Percentiles rank a stretch among this genome's conserved stretches.
Conservation (phyloP, 2,797 vertebrate genomes). For the Protonibea diacanthus region DNA sequence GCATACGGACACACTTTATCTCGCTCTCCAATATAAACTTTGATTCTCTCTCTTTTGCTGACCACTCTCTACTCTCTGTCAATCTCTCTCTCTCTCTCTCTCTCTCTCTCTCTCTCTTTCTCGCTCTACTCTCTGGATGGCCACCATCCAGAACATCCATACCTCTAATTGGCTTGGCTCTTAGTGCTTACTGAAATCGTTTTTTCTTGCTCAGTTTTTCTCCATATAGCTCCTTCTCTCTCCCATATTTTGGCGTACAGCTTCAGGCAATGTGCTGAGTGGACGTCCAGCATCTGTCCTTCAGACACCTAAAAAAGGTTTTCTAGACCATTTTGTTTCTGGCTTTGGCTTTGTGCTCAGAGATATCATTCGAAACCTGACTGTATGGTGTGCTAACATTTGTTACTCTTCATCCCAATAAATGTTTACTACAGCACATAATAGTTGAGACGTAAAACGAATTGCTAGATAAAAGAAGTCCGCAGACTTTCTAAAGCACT, state of each 20-base stretch:
- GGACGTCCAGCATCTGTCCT: constrained; percentile 49
- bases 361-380: not conserved
- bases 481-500: not conserved
- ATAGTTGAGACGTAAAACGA: constrained; percentile 15
- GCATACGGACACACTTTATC: constrained; percentile 30
- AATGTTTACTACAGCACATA: constrained; percentile 31
- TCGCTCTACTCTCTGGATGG: constrained; percentile 66
- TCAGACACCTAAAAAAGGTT: constrained; percentile 14
- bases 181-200: constrained; percentile 65
- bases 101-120: constrained; percentile 5
- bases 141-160: constrained; percentile 80
- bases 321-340: constrained; percentile 23
- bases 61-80: constrained; percentile 42
- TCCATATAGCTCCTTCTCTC: constrained; percentile 41
- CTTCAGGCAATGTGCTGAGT: constrained; percentile 72
- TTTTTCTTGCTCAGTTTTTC: constrained; percentile 54
- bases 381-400: constrained; percentile 1
- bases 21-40: constrained; percentile 48
- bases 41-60: constrained; percentile 61
- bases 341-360: constrained; percentile 15
- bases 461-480: not conserved
- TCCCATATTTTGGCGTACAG: constrained; percentile 52
- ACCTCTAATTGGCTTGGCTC: constrained; percentile 77
- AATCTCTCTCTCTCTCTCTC: constrained; percentile 4
- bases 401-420: constrained; percentile 24